phyloP scores from a whole-genome alignment of 2,888 invertebrate species.

The Chrysolina americana region DNA sequence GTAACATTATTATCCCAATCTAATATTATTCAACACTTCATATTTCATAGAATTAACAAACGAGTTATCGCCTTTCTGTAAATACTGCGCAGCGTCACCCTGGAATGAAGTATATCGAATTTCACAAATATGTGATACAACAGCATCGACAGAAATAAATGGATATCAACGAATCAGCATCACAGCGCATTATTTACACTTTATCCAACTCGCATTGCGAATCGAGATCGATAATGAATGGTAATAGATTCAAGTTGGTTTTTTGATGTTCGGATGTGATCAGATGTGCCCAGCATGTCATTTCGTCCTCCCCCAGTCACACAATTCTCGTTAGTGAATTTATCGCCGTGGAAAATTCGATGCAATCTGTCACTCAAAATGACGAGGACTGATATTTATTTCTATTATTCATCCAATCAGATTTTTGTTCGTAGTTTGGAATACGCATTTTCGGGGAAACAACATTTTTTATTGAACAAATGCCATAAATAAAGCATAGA shows the following conservation, averaged over 20 bases:
- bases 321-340: constrained; percentile 24
- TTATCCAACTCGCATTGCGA: neutral
- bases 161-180: neutral
- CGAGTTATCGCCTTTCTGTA: too few relatives aligned
- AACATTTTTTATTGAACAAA: too few relatives aligned
- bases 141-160: neutral
- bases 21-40: too few relatives aligned
- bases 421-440: neutral
- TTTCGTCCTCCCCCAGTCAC: constrained; percentile 39
- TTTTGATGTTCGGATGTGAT: constrained; percentile 61
- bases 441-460: too few relatives aligned
- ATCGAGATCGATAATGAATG: constrained; percentile 50
- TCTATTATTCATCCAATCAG: constrained; percentile 1
- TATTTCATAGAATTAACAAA: too few relatives aligned
- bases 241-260: constrained; percentile 61
- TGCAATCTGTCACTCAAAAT: constrained; percentile 28
- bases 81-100: too few relatives aligned
- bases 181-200: neutral
- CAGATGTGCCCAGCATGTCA: constrained; percentile 60
- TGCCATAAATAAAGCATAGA: too few relatives aligned
- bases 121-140: neutral
- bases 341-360: constrained; percentile 26
- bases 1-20: too few relatives aligned
- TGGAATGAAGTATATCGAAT: neutral
- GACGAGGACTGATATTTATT: neutral